Evolutionary conservation across 2,888 invertebrate genomes (phyloP).

Genomic region (Tromatobia lineatoria): DNA sequence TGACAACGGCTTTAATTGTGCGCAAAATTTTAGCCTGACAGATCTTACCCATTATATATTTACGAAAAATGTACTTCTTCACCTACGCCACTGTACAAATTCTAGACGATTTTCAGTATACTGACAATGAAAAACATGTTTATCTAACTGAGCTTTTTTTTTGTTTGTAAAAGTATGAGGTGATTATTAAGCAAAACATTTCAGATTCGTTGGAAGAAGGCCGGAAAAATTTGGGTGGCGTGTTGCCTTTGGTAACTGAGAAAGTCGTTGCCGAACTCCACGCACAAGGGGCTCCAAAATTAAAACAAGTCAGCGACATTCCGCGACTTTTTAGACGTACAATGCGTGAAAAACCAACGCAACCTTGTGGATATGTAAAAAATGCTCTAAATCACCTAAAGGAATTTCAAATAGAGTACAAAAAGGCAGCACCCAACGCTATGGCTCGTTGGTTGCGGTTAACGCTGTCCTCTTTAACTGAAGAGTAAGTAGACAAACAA

Average conservation of each 20-base stretch:
- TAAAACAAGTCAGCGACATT: constrained; percentile 96
- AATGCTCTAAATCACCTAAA: constrained; percentile 88
- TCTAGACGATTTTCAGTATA: background rate
- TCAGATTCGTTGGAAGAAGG: constrained; percentile 74
- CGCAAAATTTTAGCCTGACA: too few relatives aligned
- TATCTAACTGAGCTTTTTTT: too few relatives aligned
- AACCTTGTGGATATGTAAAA: constrained; percentile 93
- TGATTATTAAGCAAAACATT: constrained; percentile 18
- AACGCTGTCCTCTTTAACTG: constrained; percentile 85
- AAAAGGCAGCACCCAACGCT: constrained; percentile 82
- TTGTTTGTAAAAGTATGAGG: background rate
- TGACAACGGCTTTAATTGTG: too few relatives aligned
- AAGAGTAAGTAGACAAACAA: constrained; percentile 84
- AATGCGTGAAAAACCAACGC: constrained; percentile 94
- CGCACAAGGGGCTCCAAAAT: constrained; percentile 87
- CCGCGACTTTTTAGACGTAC: constrained; percentile 97
- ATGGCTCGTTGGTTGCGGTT: constrained; percentile 84
- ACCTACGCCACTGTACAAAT: too few relatives aligned
- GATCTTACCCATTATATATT: too few relatives aligned
- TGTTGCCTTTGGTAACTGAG: constrained; percentile 82
- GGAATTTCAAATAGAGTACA: constrained; percentile 87
- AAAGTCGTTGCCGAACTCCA: constrained; percentile 84
- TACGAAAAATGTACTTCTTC: too few relatives aligned
- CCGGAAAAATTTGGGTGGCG: constrained; percentile 60
- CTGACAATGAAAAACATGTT: too few relatives aligned